Evolutionary conservation across 2,888 invertebrate species (phyloP).

Genomic region (Pollenia amentaria): DNA sequence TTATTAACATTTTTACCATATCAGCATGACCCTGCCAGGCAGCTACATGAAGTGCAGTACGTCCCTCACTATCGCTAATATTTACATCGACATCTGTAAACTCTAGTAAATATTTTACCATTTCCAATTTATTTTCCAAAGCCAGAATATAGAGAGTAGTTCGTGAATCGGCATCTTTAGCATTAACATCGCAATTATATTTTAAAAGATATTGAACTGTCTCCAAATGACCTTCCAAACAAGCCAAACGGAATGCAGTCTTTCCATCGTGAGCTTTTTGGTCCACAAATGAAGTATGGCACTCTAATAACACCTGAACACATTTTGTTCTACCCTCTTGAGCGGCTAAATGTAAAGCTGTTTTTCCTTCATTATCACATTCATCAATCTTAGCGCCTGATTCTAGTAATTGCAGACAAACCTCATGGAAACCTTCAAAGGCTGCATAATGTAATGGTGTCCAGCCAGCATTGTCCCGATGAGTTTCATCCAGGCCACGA

Average conservation of each 20-base stretch:
- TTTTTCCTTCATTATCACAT: slow-evolving; percentile 96
- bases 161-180: slow-evolving; percentile 95
- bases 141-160: slow-evolving; percentile 96
- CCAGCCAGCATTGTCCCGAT: slow-evolving; percentile 98
- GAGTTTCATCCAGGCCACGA: slow-evolving; percentile 93
- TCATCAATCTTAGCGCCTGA: slow-evolving; percentile 95
- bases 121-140: slow-evolving; percentile 92
- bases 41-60: slow-evolving; percentile 95
- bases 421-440: slow-evolving; percentile 90
- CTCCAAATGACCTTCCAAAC: slow-evolving; percentile 89
- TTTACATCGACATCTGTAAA: slow-evolving; percentile 92
- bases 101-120: slow-evolving; percentile 92
- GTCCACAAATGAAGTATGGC: slow-evolving; percentile 91
- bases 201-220: slow-evolving; percentile 87
- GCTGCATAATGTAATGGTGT: slow-evolving; percentile 98
- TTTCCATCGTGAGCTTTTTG: slow-evolving; percentile 96
- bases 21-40: slow-evolving; percentile 98
- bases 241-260: slow-evolving; percentile 90
- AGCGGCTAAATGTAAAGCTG: slow-evolving; percentile 93
- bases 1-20: slow-evolving; percentile 94
- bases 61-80: slow-evolving; percentile 94
- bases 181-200: slow-evolving; percentile 93
- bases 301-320: slow-evolving; percentile 87
- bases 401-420: slow-evolving; percentile 87
- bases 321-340: slow-evolving; percentile 92